Evolutionary conservation across 2,888 invertebrate species (phyloP), one percentile per base, ranked within the genome.

Genomic region (Brassicogethes aeneus): DNA sequence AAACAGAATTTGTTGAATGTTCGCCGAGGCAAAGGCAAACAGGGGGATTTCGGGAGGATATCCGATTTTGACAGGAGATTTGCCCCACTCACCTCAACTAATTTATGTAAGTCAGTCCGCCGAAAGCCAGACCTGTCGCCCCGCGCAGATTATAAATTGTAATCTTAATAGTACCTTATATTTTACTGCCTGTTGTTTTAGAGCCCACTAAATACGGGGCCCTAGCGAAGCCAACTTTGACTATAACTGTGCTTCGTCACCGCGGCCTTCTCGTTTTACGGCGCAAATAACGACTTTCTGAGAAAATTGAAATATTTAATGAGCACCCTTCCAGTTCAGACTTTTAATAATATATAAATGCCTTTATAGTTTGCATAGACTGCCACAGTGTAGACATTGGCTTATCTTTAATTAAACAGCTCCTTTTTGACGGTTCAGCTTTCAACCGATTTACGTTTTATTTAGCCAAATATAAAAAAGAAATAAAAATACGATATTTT

Each of bases 231-330:
- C 46, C 39, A 50, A 53, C 46, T 51, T 54, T 45, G 47, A 50
- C 51, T 51, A 56, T 56, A 56, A 55, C 52, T 48, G 50, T 46
- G 46, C 41, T 47, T 44, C 52, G 52, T 53, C 57, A 51, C 52
- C 54, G 46, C 51, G 51, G 52, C 45, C 45, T 53, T 53, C 54
- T 51, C 54, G 51, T 53, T 61, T 60, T 60, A 60, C 50, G 52
- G 48, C 46, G 42, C 46, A 40, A 52, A 50, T 60, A 57, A 61
- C 56, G 57, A 53, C 53, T 51, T 55, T 51, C 50, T 41, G 48
- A 45, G 57, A 56, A 61, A 61, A 60, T 59, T 59, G 58, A 61
- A 61, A 60, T 58, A 58, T 58, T 59, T 59, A 57, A 57, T 54
- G 57, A 48, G 51, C 39, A 35, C 39, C 46, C 44, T 42, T 45